Percentiles rank a stretch among this genome's conserved stretches.
Conservation (phyloP, 2,797 vertebrate species). For the Atherinosoma microstoma region DNA sequence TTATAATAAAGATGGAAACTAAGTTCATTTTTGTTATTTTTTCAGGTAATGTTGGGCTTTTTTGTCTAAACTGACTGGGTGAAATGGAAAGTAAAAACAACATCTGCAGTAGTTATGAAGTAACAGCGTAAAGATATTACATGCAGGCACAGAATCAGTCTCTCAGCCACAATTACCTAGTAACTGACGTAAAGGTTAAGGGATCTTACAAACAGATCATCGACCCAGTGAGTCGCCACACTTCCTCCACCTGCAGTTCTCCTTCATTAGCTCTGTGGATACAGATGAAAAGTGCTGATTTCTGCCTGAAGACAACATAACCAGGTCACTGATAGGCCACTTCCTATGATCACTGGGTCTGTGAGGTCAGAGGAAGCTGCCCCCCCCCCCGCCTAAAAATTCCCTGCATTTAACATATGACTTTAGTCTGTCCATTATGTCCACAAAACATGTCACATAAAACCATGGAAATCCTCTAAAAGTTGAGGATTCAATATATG, state of each 20-base stretch:
- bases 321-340: slow-evolving; percentile 38
- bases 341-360: not conserved
- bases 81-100: slow-evolving; percentile 5
- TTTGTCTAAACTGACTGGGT: not conserved
- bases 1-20: too few species aligned
- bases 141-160: slow-evolving; percentile 20
- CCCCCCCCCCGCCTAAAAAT: not conserved
- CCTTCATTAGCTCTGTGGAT: slow-evolving; percentile 37
- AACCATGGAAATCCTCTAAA: too few species aligned
- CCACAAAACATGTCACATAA: too few species aligned
- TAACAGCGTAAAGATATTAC: slow-evolving; percentile 30
- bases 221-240: slow-evolving; percentile 26
- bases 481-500: too few species aligned
- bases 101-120: slow-evolving; percentile 23
- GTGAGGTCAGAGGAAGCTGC: not conserved
- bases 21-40: not conserved
- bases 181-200: slow-evolving; percentile 26
- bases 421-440: not conserved
- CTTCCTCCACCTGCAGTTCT: slow-evolving; percentile 26
- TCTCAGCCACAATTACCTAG: slow-evolving; percentile 35
- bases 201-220: slow-evolving; percentile 42
- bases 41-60: not conserved
- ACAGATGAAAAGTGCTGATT: slow-evolving; percentile 25
- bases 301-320: slow-evolving; percentile 27
- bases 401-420: not conserved